phyloP scores from a whole-genome alignment of 2,797 vertebrate genomes.

The Trematomus bernacchii region DNA sequence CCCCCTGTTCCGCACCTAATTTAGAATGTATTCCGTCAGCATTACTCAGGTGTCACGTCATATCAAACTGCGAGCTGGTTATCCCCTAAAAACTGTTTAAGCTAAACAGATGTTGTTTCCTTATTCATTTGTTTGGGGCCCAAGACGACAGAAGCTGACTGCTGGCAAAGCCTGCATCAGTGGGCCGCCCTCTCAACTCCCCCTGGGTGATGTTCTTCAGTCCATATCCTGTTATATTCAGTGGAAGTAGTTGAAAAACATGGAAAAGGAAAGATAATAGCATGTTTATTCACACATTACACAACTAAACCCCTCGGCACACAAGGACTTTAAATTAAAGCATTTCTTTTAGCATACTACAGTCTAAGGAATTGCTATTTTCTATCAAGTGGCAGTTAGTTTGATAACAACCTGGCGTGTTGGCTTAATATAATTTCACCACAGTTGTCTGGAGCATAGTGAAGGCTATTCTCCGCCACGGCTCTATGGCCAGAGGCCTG shows the following conservation, averaged over 20 bases:
- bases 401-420: conserved; percentile 52
- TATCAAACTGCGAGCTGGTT: conserved; percentile 29
- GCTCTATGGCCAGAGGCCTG: conserved; percentile 43
- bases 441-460: conserved; percentile 46
- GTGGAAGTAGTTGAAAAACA: conserved; percentile 10
- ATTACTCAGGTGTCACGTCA: conserved; percentile 47
- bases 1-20: conserved; percentile 56
- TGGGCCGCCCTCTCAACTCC: neutral
- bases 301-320: conserved; percentile 19
- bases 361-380: conserved; percentile 50
- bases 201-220: conserved; percentile 14
- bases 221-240: neutral
- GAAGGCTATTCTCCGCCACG: conserved; percentile 41
- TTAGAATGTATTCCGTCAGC: conserved; percentile 62
- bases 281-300: conserved; percentile 37
- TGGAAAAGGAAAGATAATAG: conserved; percentile 17
- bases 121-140: conserved; percentile 27
- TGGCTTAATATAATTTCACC: conserved; percentile 49
- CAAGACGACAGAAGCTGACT: conserved; percentile 14
- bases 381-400: conserved; percentile 48
- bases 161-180: conserved; percentile 5
- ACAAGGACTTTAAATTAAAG: conserved; percentile 46
- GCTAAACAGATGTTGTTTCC: conserved; percentile 47
- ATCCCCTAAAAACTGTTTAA: conserved; percentile 52
- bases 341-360: conserved; percentile 16